Conservation (phyloP, 2,888 invertebrate genomes). For the Synergus itoensis region DNA sequence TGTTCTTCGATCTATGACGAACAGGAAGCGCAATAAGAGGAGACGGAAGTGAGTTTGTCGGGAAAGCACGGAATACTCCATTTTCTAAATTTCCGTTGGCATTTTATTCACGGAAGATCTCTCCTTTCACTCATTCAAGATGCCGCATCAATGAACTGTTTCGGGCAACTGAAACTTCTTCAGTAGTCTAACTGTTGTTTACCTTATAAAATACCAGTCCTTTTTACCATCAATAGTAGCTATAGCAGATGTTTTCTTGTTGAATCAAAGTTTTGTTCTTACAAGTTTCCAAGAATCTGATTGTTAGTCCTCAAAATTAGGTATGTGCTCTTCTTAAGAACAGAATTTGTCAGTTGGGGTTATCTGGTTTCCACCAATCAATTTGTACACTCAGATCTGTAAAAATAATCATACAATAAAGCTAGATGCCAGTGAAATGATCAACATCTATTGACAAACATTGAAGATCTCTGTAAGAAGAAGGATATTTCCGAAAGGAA, state of each 20-base stretch:
- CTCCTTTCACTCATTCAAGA: constrained; percentile 27
- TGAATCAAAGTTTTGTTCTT: not conserved
- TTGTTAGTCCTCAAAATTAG: not conserved
- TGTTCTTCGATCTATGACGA: constrained; percentile 39
- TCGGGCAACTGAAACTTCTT: constrained; percentile 24
- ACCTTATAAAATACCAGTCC: not conserved
- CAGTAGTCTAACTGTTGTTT: not conserved
- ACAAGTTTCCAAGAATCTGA: not conserved
- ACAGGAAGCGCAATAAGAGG: constrained; percentile 28
- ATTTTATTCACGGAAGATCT: constrained; percentile 35
- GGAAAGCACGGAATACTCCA: constrained; percentile 26
- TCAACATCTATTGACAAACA: constrained; percentile 52
- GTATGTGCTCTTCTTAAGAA: not conserved
- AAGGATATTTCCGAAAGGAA: not conserved
- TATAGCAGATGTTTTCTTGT: not conserved
- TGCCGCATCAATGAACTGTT: constrained; percentile 32
- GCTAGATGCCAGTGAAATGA: not conserved
- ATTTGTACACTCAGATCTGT: not conserved
- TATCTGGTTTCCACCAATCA: not conserved
- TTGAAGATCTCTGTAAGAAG: not conserved
- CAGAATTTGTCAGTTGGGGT: constrained; percentile 1
- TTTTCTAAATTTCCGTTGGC: constrained; percentile 37
- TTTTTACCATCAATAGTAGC: not conserved
- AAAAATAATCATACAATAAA: not conserved
- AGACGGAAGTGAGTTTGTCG: constrained; percentile 35